Evolutionary conservation across 2,888 invertebrate genomes (phyloP), one percentile per base, ranked within the genome.

Genomic region (Coronaproctus castanopsis): DNA sequence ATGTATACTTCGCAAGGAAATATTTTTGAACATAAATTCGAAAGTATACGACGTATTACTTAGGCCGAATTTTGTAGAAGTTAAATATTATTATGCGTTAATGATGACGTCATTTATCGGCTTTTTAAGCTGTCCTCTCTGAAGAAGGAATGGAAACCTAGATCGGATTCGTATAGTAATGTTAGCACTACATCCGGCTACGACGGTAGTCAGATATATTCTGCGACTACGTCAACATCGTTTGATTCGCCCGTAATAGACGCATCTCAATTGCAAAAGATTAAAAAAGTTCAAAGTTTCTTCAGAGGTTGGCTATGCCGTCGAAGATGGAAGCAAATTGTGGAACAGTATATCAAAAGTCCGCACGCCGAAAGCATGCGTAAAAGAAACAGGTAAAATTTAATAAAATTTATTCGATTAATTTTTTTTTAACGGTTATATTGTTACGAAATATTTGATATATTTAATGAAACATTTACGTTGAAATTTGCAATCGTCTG

Each of bases 351-450:
- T 72, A 92, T 92, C 69, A 87, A 88, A 70, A 90, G 89, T 62
- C 91, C 91, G 0, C 91, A 92, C 70, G 91, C 91, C 0, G 90
- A 91, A 71, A 90, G 87, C 70, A 90, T 92, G 90, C 76, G 91
- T 59, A 91, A 90, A 70, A 74, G 92, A 61, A 92, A 92, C 76
- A 86, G 85, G 82, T 84, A 71, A 64, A 53, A n/a, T n/a, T n/a
- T n/a, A n/a, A n/a, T n/a, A n/a, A n/a, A n/a, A n/a, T n/a, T n/a
- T n/a, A n/a, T n/a, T n/a, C n/a, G n/a, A n/a, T n/a, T n/a, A 22
- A 19, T 57, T 19, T 59, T n/a, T 24, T 10, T 19, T 24, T n/a
- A 58, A 55, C 48, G 54, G 48, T 36, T 24, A 21, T 14, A 24
- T 54, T 18, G 24, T 48, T 0, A 23, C 23, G 54, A 48, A 58